Conservation (phyloP, 2,797 vertebrate genomes). For the Choloepus didactylus region DNA sequence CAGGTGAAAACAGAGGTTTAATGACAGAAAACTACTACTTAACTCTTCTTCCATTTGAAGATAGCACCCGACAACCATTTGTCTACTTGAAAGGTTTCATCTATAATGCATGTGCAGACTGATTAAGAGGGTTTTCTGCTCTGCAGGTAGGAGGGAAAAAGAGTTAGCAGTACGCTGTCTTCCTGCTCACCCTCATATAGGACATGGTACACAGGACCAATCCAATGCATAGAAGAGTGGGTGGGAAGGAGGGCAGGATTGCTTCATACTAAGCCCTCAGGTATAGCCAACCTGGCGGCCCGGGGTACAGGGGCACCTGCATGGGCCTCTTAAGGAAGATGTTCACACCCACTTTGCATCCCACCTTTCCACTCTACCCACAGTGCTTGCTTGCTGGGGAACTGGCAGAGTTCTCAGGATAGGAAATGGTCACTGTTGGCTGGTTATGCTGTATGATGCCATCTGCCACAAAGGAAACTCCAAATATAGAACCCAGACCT, state of each 20-base stretch:
- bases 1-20: neutral
- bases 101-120: neutral
- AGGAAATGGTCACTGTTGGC: neutral
- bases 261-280: neutral
- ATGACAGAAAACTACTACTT: neutral
- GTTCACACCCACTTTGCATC: neutral
- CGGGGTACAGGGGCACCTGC: neutral
- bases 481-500: neutral
- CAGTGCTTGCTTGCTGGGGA: neutral
- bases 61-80: neutral
- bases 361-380: neutral
- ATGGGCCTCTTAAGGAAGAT: neutral
- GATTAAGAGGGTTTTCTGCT: neutral
- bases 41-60: neutral
- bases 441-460: neutral
- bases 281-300: neutral
- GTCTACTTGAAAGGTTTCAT: neutral
- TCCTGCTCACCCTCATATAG: neutral
- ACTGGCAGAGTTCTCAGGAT: neutral
- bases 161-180: neutral
- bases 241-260: neutral
- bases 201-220: neutral
- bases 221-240: neutral
- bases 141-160: neutral
- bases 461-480: neutral